Evolutionary conservation across 2,113 vertebrate genomes (phyloP), one percentile per base, ranked within the genome.

Genomic region (Mustelus asterias): DNA sequence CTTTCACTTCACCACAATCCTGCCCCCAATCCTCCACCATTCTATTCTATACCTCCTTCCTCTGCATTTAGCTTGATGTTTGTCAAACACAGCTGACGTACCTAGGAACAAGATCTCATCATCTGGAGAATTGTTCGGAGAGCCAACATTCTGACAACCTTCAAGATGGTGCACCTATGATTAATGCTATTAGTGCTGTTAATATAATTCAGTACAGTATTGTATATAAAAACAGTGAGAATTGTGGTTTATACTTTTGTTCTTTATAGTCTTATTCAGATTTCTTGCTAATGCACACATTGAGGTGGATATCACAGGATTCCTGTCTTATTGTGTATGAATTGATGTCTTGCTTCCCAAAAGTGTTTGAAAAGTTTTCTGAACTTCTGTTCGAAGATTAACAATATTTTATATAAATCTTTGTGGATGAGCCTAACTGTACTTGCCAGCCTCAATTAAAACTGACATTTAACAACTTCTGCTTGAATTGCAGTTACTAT

Each of bases 381-480:
- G 65, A 92, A 92, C n/a, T 65, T 92, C 1, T 63, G 54, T 90
- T 65, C 5, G 20, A 63, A 92, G 5, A 63, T 9, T 63, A 65
- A 22, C 63, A 29, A 65, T 41, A 41, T 18, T 65, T 65, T 65
- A 60, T 29, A 16, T 93, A 93, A 67, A 93, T 37, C 60, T 65
- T 37, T 5, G 9, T 93, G 89, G 33, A 63, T 65, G 63, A 33
- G 60, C 60, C 89, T 20, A 63, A 16, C n/a, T 93, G 60, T 8
- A 65, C n/a, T 93, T 93, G 89, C 60, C 33, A 65, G 60, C n/a
- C 89, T 67, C 89, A 93, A 93, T 93, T 93, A 63, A 93, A 93
- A 65, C 37, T 93, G 89, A 93, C 60, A 65, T 93, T 65, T 93
- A 93, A 93, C 89, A 93, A 93, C n/a, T 22, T 93, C 16, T 67